Evolutionary conservation across 2,113 vertebrate genomes (phyloP).

Genomic region (Myotis brandtii): DNA sequence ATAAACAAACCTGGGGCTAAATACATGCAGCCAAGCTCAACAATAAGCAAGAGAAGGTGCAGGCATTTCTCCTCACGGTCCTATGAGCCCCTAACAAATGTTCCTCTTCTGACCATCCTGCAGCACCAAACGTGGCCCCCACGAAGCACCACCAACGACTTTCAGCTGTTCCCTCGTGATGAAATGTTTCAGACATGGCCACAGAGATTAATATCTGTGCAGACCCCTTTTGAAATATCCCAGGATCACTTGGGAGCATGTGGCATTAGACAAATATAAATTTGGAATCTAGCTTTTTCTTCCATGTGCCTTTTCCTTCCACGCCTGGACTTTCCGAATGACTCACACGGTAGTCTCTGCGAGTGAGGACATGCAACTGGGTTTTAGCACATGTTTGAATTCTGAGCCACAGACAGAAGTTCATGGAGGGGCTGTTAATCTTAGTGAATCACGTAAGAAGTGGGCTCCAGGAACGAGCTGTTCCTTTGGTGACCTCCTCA

Average conservation of each 20-base stretch:
- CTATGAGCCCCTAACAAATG: conserved; percentile 55
- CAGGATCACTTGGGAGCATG: conserved; percentile 68
- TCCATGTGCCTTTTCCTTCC: conserved; percentile 13
- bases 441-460: not conserved
- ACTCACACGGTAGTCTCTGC: conserved; percentile 38
- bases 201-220: conserved; percentile 63
- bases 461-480: not conserved
- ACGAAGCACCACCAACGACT: conserved; percentile 59
- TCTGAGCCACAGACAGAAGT: conserved; percentile 1
- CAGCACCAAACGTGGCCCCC: conserved; percentile 10
- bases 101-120: conserved; percentile 48
- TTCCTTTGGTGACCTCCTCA: not conserved
- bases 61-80: not conserved
- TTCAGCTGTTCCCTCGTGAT: conserved; percentile 82
- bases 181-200: conserved; percentile 81
- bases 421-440: not conserved
- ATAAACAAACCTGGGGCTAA: conserved; percentile 19
- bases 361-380: conserved; percentile 17
- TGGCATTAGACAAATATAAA: conserved; percentile 53
- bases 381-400: conserved; percentile 55
- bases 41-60: not conserved
- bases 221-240: conserved; percentile 59
- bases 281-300: not conserved
- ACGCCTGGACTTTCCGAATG: conserved; percentile 65
- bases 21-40: not conserved